A percentile compares a stretch with the other conserved stretches of the same genome.
Evolutionary conservation across 92 coral and sea anemone species (phyloP).

Genomic region (Micromussa lordhowensis): DNA sequence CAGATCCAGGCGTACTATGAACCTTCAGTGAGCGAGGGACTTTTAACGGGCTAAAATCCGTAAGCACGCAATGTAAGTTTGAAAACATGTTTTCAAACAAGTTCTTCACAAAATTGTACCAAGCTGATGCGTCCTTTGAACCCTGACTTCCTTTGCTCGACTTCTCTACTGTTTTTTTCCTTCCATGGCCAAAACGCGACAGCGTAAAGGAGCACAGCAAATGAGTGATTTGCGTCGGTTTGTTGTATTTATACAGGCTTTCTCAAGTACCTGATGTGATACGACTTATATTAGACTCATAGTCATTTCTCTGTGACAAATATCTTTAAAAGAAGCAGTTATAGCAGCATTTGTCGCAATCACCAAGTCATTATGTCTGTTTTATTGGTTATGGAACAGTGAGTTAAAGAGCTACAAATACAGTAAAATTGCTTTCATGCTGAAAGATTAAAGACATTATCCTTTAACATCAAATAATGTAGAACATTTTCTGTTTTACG

Average conservation of each 20-base stretch:
- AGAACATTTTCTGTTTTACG: slow-evolving; percentile 44
- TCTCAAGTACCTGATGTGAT: slow-evolving; percentile 46
- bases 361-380: slow-evolving; percentile 79
- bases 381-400: slow-evolving; percentile 80
- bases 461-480: slow-evolving; percentile 38
- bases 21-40: neutral
- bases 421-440: slow-evolving; percentile 56
- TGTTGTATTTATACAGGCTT: slow-evolving; percentile 24
- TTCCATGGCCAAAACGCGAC: neutral
- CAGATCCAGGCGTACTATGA: neutral
- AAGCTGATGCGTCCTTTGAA: neutral
- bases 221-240: slow-evolving; percentile 39
- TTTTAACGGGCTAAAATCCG: neutral
- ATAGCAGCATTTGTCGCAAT: slow-evolving; percentile 81
- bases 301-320: slow-evolving; percentile 78
- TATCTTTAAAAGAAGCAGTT: slow-evolving; percentile 86
- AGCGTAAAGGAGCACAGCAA: neutral
- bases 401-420: slow-evolving; percentile 48
- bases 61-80: neutral
- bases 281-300: slow-evolving; percentile 55
- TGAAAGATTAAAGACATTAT: slow-evolving; percentile 40
- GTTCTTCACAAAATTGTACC: neutral
- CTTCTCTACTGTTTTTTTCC: neutral
- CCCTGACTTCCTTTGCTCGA: neutral
- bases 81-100: neutral